Base-by-base conservation (phyloP, 2,888 invertebrate species). In the Quadriops clusia region DNA sequence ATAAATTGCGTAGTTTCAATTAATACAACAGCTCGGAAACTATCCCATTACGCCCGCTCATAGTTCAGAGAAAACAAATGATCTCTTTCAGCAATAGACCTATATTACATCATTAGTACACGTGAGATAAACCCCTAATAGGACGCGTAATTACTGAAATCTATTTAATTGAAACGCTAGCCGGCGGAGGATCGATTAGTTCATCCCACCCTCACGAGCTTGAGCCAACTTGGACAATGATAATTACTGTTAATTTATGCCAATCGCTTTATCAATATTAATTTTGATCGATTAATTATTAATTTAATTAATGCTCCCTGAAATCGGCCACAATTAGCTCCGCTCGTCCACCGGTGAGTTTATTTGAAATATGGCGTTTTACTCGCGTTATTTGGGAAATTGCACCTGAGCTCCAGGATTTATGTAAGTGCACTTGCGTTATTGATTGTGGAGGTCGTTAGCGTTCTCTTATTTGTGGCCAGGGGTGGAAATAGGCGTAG, bases 321-420 rank as follows among this genome's bases (percentile, higher is more conserved):
- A 27, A 33, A 23, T 21, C 27, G 25, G 26, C 17, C 33, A 27
- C 36, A 15, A 27, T 20, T 36, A 18, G n/a, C n/a, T n/a, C n/a
- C n/a, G n/a, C 33, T 22, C 33, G 23, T 30, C 30, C 17, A 20
- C 23, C 25, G 24, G 14, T 25, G 22, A 26, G 30, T 36, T 33
- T 36, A 46, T 43, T 33, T 41, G 40, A 38, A 42, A 44, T 45
- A 46, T 45, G 41, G 41, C 32, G 33, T 37, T 36, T 33, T 32
- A 29, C 33, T 30, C 30, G 30, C 16, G n/a, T n/a, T n/a, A 34
- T 40, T 42, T 43, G 45, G 44, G 43, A 46, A 46, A 46, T 44
- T 42, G 47, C 51, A 51, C 51, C 51, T 51, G 50, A 47, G 50
- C 49, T n/a, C n/a, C 48, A 34, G 46, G 46, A 49, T 51, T 49